Evolutionary conservation across 64 coral and sea anemone species (phyloP).

Genomic region (Acropora yongei): DNA sequence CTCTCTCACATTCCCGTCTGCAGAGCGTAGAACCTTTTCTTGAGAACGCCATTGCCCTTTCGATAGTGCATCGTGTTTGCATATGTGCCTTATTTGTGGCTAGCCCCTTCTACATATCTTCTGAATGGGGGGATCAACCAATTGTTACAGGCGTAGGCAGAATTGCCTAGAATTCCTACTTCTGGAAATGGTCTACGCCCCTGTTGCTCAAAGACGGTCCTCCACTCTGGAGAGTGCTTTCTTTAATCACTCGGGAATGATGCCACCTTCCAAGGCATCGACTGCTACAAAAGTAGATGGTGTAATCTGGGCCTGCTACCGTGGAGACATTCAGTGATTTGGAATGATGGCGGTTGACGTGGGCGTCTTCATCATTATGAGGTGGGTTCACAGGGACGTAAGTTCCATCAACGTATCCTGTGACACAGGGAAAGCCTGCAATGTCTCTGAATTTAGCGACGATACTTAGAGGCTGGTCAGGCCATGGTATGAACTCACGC

Average conservation of each 20-base stretch:
- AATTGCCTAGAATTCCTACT: background rate
- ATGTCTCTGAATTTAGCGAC: background rate
- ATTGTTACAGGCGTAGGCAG: background rate
- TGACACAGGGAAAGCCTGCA: background rate
- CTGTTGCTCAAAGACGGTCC: too few species aligned
- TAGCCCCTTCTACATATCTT: background rate
- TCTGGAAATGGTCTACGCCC: too few species aligned
- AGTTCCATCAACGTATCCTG: background rate
- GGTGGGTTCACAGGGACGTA: background rate
- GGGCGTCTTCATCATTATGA: background rate
- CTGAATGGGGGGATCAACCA: background rate
- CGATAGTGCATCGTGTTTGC: background rate
- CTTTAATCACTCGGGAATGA: too few species aligned
- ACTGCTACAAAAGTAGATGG: background rate
- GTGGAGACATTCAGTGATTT: background rate
- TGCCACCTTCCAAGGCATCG: background rate
- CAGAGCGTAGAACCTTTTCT: background rate
- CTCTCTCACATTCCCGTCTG: background rate
- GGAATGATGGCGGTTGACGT: background rate
- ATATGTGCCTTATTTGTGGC: background rate
- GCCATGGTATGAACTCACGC: background rate
- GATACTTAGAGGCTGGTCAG: background rate
- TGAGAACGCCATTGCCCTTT: background rate
- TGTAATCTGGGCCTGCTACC: background rate
- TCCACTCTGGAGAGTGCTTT: too few species aligned